Conservation (phyloP, 2,888 invertebrate species). For the Linnaemya vulpina region DNA sequence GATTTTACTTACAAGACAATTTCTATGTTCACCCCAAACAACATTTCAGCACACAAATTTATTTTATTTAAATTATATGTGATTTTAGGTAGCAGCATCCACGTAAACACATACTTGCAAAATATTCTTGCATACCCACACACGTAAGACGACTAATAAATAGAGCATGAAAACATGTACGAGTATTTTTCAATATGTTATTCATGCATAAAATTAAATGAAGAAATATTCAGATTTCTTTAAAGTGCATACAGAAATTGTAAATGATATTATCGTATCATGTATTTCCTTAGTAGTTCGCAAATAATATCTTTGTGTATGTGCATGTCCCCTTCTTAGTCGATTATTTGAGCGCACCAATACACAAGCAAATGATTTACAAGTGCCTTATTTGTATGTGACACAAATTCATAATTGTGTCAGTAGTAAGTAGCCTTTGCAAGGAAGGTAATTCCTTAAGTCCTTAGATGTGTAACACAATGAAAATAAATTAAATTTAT, state of each 20-base stretch:
- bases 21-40: too few species aligned
- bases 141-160: too few species aligned
- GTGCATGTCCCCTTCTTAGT: constrained; percentile 21
- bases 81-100: too few species aligned
- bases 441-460: neutral
- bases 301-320: constrained; percentile 4
- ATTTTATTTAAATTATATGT: too few species aligned
- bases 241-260: neutral
- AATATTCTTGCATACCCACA: too few species aligned
- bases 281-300: neutral
- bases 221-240: neutral
- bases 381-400: constrained; percentile 22
- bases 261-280: neutral
- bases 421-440: constrained; percentile 31
- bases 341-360: constrained; percentile 37
- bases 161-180: constrained; percentile 1
- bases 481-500: neutral
- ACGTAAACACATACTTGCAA: too few species aligned
- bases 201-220: constrained; percentile 1
- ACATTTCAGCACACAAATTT: too few species aligned
- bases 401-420: constrained; percentile 41
- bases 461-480: neutral
- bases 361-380: constrained; percentile 12
- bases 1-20: too few species aligned
- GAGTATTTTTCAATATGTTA: neutral